phyloP scores from a whole-genome alignment of 2,113 vertebrate species.

The Falcunculus frontatus region DNA sequence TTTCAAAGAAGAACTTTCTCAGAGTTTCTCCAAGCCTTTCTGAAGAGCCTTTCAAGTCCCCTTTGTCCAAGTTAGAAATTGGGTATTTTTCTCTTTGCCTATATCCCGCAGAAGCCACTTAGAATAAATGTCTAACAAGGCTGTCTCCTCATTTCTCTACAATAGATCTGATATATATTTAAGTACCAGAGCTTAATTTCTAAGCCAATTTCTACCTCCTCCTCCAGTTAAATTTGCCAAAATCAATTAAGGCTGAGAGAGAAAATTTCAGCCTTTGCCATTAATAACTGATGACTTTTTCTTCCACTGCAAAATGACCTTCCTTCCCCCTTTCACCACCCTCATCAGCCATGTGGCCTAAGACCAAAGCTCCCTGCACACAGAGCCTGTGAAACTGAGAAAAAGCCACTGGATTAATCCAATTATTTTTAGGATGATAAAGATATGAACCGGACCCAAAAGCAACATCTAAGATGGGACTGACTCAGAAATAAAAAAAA shows the following conservation, averaged over 20 bases:
- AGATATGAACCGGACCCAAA: not conserved
- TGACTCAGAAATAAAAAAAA: not conserved
- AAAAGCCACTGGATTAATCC: not conserved
- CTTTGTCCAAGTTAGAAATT: not conserved
- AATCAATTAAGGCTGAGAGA: slow-evolving; percentile 17
- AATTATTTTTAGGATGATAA: not conserved
- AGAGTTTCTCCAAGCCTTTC: not conserved
- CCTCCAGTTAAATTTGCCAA: not conserved
- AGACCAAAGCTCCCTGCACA: not conserved
- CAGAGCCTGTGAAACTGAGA: not conserved
- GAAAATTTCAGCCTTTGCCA: slow-evolving; percentile 17
- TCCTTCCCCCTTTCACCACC: not conserved
- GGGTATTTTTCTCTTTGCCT: not conserved
- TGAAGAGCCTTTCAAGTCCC: not conserved
- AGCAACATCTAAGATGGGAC: not conserved
- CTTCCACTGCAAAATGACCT: not conserved
- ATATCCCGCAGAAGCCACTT: not conserved
- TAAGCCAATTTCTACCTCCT: slow-evolving; percentile 13
- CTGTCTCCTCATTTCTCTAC: not conserved
- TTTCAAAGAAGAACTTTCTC: slow-evolving; percentile 4
- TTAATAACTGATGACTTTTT: not conserved
- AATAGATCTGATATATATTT: not conserved
- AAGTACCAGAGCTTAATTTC: not conserved
- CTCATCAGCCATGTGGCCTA: not conserved
- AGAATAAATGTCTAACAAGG: not conserved